Evolutionary conservation across 2,113 vertebrate species (phyloP).

Genomic region (Acrocephalus kingi): DNA sequence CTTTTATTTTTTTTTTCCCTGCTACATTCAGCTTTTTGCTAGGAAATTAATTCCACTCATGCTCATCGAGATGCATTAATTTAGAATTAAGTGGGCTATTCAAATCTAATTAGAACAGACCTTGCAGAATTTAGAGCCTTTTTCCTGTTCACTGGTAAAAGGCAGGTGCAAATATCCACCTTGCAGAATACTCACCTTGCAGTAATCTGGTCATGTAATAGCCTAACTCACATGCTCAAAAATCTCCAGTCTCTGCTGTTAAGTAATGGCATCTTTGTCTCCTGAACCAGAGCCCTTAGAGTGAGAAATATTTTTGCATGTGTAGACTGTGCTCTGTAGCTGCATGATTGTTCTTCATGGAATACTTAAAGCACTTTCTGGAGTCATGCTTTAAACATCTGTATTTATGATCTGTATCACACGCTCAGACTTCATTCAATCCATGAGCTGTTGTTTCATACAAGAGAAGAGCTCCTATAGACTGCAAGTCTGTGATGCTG

Average conservation of each 20-base stretch:
- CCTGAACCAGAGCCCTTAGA: background rate
- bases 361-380: background rate
- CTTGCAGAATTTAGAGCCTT: background rate
- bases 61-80: background rate
- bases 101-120: background rate
- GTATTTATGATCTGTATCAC: background rate
- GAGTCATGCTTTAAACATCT: background rate
- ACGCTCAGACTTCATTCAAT: background rate
- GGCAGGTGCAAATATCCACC: background rate
- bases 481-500: background rate
- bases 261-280: background rate
- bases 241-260: background rate
- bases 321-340: background rate
- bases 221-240: background rate
- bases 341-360: background rate
- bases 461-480: background rate
- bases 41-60: conserved; percentile 1
- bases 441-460: background rate
- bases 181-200: background rate
- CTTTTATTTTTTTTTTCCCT: background rate
- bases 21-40: background rate
- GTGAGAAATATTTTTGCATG: background rate
- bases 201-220: background rate
- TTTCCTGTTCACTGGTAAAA: background rate
- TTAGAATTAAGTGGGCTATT: background rate